These are phyloP conservation scores for Urophycis tenuis DNA, from an alignment of 2,797 vertebrate species.

Conservation along the genomic window DNA sequence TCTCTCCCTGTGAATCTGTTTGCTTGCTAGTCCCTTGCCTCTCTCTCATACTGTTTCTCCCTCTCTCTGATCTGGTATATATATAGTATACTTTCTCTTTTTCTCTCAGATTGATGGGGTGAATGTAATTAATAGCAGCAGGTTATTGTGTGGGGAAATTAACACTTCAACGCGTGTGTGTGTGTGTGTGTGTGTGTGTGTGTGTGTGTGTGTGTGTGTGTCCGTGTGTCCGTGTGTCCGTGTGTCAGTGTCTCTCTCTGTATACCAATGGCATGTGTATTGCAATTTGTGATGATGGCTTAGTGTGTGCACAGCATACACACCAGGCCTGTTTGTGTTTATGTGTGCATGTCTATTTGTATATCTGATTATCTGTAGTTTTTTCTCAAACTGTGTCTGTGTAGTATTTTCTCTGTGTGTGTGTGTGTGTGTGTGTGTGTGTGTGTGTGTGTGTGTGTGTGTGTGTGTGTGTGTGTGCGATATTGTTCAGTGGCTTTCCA, in stretches of 20 bases:
- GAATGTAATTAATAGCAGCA: constrained; percentile 60
- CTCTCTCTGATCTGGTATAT: no score
- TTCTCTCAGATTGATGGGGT: constrained; percentile 33
- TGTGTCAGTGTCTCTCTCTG: not conserved
- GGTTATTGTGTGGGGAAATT: constrained; percentile 38
- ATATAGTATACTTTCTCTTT: constrained; percentile 28
- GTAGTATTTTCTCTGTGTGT: constrained; percentile 15
- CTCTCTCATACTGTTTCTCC: constrained; percentile 13
- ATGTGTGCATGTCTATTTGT: constrained; percentile 6
- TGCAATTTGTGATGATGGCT: no score
- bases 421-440: constrained; percentile 18
- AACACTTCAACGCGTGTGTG: constrained; percentile 15
- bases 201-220: no score
- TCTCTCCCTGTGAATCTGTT: not conserved
- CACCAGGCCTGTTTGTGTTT: constrained; percentile 18
- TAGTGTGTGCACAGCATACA: no score
- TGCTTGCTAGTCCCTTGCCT: not conserved
- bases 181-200: constrained; percentile 9
- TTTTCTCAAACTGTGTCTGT: not conserved
- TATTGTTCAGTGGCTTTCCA: no score
- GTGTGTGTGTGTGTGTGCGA: no score
- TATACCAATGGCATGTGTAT: no score
- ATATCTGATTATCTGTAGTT: no score
- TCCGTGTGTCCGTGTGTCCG: constrained; percentile 23
- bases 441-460: constrained; percentile 31